Evolutionary conservation across 2,797 vertebrate genomes (phyloP), one percentile per base, ranked within the genome.

Genomic region (Hybognathus amarus): DNA sequence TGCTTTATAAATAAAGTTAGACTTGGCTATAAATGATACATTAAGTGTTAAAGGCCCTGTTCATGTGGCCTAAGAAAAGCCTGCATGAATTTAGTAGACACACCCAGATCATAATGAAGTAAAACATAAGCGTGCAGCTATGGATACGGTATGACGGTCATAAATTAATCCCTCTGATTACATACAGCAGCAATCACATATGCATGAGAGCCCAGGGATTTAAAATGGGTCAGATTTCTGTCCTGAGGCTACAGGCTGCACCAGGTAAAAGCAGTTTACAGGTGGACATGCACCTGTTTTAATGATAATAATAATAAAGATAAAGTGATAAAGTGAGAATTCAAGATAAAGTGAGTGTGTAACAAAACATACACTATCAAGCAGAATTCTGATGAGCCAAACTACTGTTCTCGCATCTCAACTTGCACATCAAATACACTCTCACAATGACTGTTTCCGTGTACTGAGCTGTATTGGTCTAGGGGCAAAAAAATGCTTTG

Each of bases 121-220:
- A 79, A 59, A 74, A 86, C 78, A 80, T 52, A 76, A 36, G 82
- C 79, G 63, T 84, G 82, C 82, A 77, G 77, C 67, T 52, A 71
- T 73, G 82, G 83, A 89, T 86, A 90, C 84, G 78, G 83, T 84
- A 85, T 89, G 87, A 85, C 89, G 80, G 79, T 90, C 87, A 92
- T 91, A 82, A 89, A 93, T 93, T 70, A 90, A 92, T 90, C 87
- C 92, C 79, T 86, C 68, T 80, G 84, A 92, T 88, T 87, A 86
- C 83, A 90, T 86, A 85, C 83, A 79, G 85, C 30, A 83, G 75
- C 45, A 78, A 38, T 86, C 82, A 66, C 80, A 87, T 90, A 90
- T 89, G 80, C 87, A 89, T 79, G 80, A 85, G 61, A 70, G 67
- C 71, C 33, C 42, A 68, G 61, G 54, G 66, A 85, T 89, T 90